Evolutionary conservation across 1,140 invertebrate species (phyloP).

Genomic region (Pantala flavescens): DNA sequence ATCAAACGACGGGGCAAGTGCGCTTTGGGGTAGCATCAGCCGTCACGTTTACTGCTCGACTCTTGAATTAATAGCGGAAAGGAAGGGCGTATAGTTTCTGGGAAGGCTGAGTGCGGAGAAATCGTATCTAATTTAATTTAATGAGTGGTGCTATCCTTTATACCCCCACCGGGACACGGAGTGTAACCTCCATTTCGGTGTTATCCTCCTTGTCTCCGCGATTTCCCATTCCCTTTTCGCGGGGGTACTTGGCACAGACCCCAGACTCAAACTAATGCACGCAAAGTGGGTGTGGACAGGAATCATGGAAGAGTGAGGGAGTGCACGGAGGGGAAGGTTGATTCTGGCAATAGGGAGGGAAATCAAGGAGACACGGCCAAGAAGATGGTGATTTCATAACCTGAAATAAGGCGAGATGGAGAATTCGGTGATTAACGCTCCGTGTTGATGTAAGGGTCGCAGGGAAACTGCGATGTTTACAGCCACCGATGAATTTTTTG

Average conservation of each 20-base stretch:
- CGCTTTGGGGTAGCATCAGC: background rate
- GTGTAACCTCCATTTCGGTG: background rate
- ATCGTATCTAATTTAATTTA: slow-evolving; percentile 9
- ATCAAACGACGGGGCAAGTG: background rate
- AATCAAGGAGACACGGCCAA: background rate
- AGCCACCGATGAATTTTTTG: too few species aligned
- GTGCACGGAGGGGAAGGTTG: background rate
- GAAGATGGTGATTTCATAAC: background rate
- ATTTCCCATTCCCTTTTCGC: background rate
- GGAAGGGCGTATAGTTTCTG: background rate
- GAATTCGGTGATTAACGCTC: background rate
- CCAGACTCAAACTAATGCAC: slow-evolving; percentile 1
- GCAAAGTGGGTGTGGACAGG: slow-evolving; percentile 1
- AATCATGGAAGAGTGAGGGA: background rate
- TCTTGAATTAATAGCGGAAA: background rate
- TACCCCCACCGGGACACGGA: background rate
- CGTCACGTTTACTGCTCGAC: background rate
- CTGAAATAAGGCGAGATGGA: background rate
- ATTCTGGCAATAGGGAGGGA: background rate
- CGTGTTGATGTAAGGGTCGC: background rate
- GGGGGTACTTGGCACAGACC: background rate
- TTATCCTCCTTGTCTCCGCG: background rate
- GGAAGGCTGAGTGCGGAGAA: background rate
- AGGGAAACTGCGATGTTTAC: too few species aligned
- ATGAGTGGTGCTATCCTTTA: background rate